Conservation (phyloP, 2,113 vertebrate species). For the Arothron firmamentum region DNA sequence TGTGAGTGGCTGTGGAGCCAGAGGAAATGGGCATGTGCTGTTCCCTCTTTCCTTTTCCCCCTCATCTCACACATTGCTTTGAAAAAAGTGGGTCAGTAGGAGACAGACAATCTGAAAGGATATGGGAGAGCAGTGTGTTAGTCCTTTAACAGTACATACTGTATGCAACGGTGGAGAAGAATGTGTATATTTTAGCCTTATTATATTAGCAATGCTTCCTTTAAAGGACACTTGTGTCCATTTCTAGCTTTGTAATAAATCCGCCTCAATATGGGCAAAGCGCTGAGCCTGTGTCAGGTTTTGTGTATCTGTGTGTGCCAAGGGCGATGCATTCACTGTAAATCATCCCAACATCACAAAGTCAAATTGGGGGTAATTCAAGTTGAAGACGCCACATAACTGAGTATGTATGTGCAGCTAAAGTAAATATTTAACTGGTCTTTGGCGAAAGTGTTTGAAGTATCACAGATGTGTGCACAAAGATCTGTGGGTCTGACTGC, state of each 20-base stretch:
- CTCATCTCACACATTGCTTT: slow-evolving; percentile 44
- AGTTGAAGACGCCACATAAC: slow-evolving; percentile 11
- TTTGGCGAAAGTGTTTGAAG: slow-evolving; percentile 28
- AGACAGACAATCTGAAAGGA: slow-evolving; percentile 16
- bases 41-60: slow-evolving; percentile 40
- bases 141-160: slow-evolving; percentile 30
- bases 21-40: slow-evolving; percentile 60
- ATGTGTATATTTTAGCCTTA: slow-evolving; percentile 43
- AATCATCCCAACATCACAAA: slow-evolving; percentile 22
- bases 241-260: slow-evolving; percentile 25
- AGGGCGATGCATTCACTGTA: slow-evolving; percentile 19
- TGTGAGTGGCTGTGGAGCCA: slow-evolving; percentile 45
- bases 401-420: slow-evolving; percentile 8
- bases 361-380: slow-evolving; percentile 18
- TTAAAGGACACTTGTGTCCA: slow-evolving; percentile 39
- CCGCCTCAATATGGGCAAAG: slow-evolving; percentile 51
- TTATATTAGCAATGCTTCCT: slow-evolving; percentile 41
- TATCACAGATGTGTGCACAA: not conserved
- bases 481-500: slow-evolving; percentile 1
- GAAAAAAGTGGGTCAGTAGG: slow-evolving; percentile 66
- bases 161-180: slow-evolving; percentile 38
- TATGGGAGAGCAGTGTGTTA: slow-evolving; percentile 23
- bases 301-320: slow-evolving; percentile 26
- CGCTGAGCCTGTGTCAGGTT: slow-evolving; percentile 23
- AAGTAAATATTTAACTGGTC: slow-evolving; percentile 50